Evolutionary conservation across 1,140 invertebrate genomes (phyloP), one percentile per base, ranked within the genome.

Genomic region (Drosophila ficusphila): DNA sequence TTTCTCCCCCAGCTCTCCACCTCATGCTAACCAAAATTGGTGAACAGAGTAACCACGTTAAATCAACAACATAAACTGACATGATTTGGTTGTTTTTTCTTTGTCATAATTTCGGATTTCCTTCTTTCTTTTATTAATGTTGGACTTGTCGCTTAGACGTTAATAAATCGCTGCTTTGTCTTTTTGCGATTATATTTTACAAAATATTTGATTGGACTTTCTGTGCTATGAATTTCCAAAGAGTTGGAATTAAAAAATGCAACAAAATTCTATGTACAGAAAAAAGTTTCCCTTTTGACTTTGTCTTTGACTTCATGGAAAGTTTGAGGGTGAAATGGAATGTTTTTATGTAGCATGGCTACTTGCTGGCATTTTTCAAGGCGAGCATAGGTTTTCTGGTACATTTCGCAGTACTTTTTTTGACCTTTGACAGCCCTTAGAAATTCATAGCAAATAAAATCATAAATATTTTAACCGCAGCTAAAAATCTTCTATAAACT

Each of bases 41-140:
- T 57, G 51, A n/a, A 42, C 31, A 49, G 25, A 48, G 56, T 60
- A 86, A 79, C 76, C 79, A 82, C 65, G 68, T 36, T 51, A 42
- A 78, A 60, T 44, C 53, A 42, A 42, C 16, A 69, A 41, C 12
- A 38, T 62, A 25, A 41, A 42, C 27, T 48, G 62, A 58, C 68
- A 73, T 69, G 42, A 34, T 64, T 64, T 34, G 44, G 23, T 33
- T 54, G 48, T 41, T 33, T 46, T 56, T 42, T 68, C 38, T 44
- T 53, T 39, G 58, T 61, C 52, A 58, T 57, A 47, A 56, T 48
- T 68, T 72, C 23, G 38, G 52, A 12, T 54, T 58, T 58, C 61
- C 34, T 48, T 46, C 39, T 62, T 29, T 62, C n/a, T 67, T 56
- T 70, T 61, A 46, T 65, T 74, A 36, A 57, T 33, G 21, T 73